Conservation (phyloP, 2,113 vertebrate genomes). For the Seriola aureovittata region DNA sequence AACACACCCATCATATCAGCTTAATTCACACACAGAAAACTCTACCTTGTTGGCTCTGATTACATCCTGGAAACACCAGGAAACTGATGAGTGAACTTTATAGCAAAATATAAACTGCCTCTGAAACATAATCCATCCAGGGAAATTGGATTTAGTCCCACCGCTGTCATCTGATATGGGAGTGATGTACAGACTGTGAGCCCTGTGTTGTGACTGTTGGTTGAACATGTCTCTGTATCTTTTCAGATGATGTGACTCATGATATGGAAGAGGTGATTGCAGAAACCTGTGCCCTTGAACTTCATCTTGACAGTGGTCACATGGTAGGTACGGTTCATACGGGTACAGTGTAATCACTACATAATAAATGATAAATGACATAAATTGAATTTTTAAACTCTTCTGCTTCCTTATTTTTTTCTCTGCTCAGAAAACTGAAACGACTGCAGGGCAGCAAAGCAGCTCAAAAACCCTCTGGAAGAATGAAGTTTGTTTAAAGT, state of each 20-base stretch:
- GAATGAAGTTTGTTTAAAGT: slow-evolving; percentile 30
- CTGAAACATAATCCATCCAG: not conserved
- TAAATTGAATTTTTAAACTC: too few relatives aligned
- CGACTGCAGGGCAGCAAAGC: not conserved
- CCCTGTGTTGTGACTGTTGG: not conserved
- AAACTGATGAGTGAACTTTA: not conserved
- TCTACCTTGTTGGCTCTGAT: not conserved
- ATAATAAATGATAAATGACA: too few relatives aligned
- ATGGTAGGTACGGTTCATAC: slow-evolving; percentile 72
- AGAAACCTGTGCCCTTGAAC: slow-evolving; percentile 89
- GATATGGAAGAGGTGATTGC: slow-evolving; percentile 79
- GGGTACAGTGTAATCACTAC: not conserved
- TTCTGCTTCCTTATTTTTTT: not conserved
- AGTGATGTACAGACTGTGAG: too few relatives aligned
- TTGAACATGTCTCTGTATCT: not conserved
- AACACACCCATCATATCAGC: slow-evolving; percentile 27
- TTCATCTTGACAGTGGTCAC: slow-evolving; percentile 70
- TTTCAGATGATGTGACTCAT: slow-evolving; percentile 58
- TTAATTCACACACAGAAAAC: not conserved
- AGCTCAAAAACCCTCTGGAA: not conserved
- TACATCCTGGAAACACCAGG: not conserved
- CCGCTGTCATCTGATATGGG: too few relatives aligned
- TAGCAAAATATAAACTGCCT: not conserved
- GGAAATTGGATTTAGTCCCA: not conserved
- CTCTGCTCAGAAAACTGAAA: slow-evolving; percentile 28